A percentile compares a stretch with the other conserved stretches of the same genome.
Evolutionary conservation across 2,888 invertebrate genomes (phyloP).

Genomic region (Brachylomia viminalis): DNA sequence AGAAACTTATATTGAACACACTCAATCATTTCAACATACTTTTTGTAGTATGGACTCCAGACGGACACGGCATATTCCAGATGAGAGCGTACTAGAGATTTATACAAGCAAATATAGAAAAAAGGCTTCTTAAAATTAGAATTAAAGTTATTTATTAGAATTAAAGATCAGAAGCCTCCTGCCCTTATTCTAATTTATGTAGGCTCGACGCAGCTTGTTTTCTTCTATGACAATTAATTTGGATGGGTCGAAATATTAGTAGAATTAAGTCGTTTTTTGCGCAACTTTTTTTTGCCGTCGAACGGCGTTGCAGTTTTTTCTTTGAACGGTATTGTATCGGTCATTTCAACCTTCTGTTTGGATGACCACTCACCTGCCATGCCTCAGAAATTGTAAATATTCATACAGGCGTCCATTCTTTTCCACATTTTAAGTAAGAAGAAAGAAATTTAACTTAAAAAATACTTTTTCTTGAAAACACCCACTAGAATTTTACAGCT

Average conservation of each 20-base stretch:
- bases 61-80: no score
- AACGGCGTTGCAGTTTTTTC: no score
- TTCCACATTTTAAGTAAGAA: background rate
- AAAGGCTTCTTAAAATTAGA: no score
- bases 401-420: background rate
- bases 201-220: background rate
- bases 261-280: background rate
- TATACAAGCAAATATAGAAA: no score
- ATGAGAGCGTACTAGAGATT: no score
- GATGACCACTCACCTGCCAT: background rate
- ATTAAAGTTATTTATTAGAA: no score
- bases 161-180: no score
- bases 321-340: background rate
- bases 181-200: background rate
- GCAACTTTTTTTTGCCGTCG: no score
- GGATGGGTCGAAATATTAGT: background rate
- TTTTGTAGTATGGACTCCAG: no score
- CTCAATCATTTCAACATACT: no score
- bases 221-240: background rate
- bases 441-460: background rate
- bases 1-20: no score
- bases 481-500: constrained; percentile 10
- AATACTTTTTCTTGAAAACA: background rate
- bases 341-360: background rate
- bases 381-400: background rate